Percentiles rank a stretch among this genome's conserved stretches.
Conservation (phyloP, 2,797 vertebrate species). For the Premnoplex brunnescens region DNA sequence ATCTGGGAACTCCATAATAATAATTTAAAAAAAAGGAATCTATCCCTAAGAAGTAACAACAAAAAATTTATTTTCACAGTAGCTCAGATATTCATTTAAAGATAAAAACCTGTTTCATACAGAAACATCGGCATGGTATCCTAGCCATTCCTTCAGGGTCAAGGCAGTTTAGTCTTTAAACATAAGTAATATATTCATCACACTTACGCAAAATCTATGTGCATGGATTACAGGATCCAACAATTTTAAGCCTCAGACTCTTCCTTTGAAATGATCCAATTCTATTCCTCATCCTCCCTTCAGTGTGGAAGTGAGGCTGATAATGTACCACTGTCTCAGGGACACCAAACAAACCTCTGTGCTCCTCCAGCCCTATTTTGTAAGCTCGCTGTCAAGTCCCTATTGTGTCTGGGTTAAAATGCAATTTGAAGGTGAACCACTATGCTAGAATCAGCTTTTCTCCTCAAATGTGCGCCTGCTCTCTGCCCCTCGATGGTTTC, state of each 20-base stretch:
- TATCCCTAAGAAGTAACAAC: not conserved
- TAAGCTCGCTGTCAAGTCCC: not conserved
- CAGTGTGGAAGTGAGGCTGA: not conserved
- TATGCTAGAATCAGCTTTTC: not conserved
- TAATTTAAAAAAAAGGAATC: not conserved
- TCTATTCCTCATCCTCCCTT: not conserved
- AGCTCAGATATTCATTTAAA: not conserved
- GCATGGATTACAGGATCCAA: not conserved
- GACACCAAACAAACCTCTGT: not conserved
- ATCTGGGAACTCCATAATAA: not conserved
- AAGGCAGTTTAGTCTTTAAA: not conserved
- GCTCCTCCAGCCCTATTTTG: not conserved
- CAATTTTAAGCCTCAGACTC: not conserved
- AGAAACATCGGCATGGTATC: not conserved
- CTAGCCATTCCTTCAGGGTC: not conserved
- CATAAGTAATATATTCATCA: not conserved
- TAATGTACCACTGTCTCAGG: fast-evolving
- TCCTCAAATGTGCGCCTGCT: not conserved
- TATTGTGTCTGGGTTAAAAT: not conserved
- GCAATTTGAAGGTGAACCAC: no score
- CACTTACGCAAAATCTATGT: not conserved
- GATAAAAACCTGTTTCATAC: not conserved
- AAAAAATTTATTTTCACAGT: not conserved
- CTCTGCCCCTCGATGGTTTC: fast-evolving
- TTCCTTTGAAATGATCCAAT: not conserved